Evolutionary conservation across 2,113 vertebrate species (phyloP), one percentile per base, ranked within the genome.

Genomic region (Centropristis striata): DNA sequence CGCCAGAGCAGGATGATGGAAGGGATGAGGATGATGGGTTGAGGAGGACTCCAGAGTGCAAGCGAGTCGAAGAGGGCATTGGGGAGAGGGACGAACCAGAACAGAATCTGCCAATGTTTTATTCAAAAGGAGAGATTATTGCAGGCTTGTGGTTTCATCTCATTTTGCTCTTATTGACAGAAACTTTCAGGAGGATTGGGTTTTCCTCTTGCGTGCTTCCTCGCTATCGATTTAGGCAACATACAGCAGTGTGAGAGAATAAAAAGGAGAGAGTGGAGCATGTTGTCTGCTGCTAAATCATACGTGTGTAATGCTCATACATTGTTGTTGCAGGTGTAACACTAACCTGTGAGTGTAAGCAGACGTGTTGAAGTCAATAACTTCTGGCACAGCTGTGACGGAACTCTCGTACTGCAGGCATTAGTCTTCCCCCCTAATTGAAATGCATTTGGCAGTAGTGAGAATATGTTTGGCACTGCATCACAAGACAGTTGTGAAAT

Each of bases 361-460:
- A 46, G 60, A 27, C 68, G 4, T 50, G 12, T 20, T 63, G 3
- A 28, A 54, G 37, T 59, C 18, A 6, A 15, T 79, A 32, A 28
- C 20, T 44, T 37, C 25, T 74, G 42, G 50, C 51, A 71, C 50
- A 4, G 58, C 65, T 15, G 21, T 70, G 59, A 36, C 41, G 23
- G 28, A 36, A 63, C 25, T 10, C 47, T 41, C 49, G 41, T 50
- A 47, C 60, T 73, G 60, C 14, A 69, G n/a, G 55, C 32, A 57
- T 23, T 55, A 66, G 39, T 49, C 73, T 66, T 58, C 49, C 58
- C 25, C 41, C 37, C 60, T 69, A 73, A 88, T 84, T 79, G 76
- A 78, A 81, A 77, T 66, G 72, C 69, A 81, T 78, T 80, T 86
- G 68, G 86, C 73, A 87, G 64, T 42, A 72, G 78, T 41, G 37